A percentile compares a stretch with the other conserved stretches of the same genome.
These are phyloP conservation scores for Eustalomyia histrio DNA, from an alignment of 2,888 invertebrate genomes.

Conservation along the genomic window DNA sequence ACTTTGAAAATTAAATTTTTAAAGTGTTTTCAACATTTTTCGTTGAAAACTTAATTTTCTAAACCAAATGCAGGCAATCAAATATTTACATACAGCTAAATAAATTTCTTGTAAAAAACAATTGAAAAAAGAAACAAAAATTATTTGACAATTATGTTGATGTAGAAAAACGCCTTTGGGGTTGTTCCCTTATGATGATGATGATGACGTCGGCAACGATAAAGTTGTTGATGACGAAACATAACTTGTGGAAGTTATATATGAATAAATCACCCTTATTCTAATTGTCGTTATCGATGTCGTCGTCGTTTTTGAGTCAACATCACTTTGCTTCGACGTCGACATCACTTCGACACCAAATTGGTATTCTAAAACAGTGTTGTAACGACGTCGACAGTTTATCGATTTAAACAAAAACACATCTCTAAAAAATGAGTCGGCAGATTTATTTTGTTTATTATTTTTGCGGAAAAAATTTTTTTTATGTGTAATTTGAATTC, in stretches of 20 bases:
- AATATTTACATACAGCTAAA: background rate
- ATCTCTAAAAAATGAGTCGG: no score
- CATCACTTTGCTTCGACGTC: no score
- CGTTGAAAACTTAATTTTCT: background rate
- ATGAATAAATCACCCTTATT: conserved; percentile 44
- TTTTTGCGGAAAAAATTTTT: no score
- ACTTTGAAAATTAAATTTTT: background rate
- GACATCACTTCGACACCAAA: no score
- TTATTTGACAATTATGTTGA: conserved; percentile 61
- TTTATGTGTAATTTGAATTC: no score
- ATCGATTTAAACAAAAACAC: no score
- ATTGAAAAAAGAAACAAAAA: conserved; percentile 36
- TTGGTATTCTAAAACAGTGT: no score
- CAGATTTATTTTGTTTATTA: no score
- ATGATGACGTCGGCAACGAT: conserved; percentile 2
- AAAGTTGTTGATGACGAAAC: background rate
- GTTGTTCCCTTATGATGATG: conserved; percentile 55
- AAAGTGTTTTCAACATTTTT: background rate
- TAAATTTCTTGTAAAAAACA: conserved; percentile 7
- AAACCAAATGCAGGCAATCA: background rate
- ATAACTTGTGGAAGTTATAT: conserved; percentile 23
- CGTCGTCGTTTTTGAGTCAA: no score
- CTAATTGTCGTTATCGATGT: no score
- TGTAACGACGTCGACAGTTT: no score
- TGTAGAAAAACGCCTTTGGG: conserved; percentile 55